phyloP scores from a whole-genome alignment of 2,888 invertebrate species.

The Thymelicus acteon region DNA sequence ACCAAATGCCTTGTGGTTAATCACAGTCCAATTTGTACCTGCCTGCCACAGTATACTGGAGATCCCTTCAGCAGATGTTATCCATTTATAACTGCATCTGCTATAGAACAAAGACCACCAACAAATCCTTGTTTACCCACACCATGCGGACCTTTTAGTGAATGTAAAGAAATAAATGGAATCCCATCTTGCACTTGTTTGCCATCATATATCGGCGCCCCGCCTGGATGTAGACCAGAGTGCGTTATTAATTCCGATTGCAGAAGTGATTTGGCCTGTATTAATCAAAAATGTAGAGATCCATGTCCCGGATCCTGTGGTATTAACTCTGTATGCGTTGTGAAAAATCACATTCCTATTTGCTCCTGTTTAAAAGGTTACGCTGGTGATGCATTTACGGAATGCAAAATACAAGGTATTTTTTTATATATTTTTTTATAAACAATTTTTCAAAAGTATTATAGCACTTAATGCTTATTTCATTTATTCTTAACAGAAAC shows the following conservation, averaged over 20 bases:
- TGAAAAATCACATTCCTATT: slow-evolving; percentile 89
- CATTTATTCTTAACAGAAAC: slow-evolving; percentile 55
- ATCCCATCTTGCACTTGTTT: slow-evolving; percentile 88
- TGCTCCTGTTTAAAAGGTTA: slow-evolving; percentile 89
- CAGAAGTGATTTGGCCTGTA: slow-evolving; percentile 89
- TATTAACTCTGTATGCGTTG: slow-evolving; percentile 85
- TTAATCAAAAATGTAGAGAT: slow-evolving; percentile 90
- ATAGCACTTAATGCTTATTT: background rate
- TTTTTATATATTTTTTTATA: slow-evolving; percentile 6
- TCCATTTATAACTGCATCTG: slow-evolving; percentile 51
- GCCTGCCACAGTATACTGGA: slow-evolving; percentile 85
- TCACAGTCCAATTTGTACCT: slow-evolving; percentile 89
- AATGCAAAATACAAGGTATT: slow-evolving; percentile 83
- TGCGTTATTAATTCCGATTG: slow-evolving; percentile 91
- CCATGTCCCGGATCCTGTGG: slow-evolving; percentile 94
- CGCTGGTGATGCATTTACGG: slow-evolving; percentile 90
- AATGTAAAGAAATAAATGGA: slow-evolving; percentile 85
- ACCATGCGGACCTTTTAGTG: slow-evolving; percentile 88
- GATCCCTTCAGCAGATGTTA: slow-evolving; percentile 88
- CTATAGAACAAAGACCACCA: slow-evolving; percentile 55
- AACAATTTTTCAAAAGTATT: slow-evolving; percentile 11
- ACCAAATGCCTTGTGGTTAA: slow-evolving; percentile 89
- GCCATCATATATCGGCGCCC: slow-evolving; percentile 87
- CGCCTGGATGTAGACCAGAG: slow-evolving; percentile 89
- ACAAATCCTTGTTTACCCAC: slow-evolving; percentile 86